Evolutionary conservation across 2,888 invertebrate genomes (phyloP).

Genomic region (Adelognathus sp.): DNA sequence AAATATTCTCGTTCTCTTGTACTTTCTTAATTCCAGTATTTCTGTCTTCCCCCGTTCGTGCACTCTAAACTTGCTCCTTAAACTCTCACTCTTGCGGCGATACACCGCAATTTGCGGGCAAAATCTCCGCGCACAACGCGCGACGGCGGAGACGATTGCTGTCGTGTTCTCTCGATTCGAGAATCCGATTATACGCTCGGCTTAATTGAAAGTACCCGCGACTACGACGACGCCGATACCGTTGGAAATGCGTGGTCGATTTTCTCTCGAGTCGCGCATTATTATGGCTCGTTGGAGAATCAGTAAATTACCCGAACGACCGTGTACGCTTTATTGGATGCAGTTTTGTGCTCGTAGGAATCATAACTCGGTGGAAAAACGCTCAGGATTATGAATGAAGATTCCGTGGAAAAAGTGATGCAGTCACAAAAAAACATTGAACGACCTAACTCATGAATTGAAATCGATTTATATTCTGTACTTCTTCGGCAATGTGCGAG

Average conservation of each 20-base stretch:
- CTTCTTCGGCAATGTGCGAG: too few species aligned
- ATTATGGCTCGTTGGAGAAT: constrained; percentile 36
- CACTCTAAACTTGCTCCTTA: neutral
- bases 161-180: constrained; percentile 48
- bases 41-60: neutral
- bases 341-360: neutral
- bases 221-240: constrained; percentile 18
- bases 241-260: constrained; percentile 32
- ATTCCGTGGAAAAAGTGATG: neutral
- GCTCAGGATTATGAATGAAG: neutral
- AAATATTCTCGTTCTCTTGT: constrained; percentile 25
- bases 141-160: neutral
- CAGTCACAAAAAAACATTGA: too few species aligned
- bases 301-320: neutral
- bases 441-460: too few species aligned
- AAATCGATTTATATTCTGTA: too few species aligned
- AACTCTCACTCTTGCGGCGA: neutral
- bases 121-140: neutral
- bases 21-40: neutral
- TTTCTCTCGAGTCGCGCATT: constrained; percentile 23
- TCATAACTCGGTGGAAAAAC: neutral
- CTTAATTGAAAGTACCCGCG: constrained; percentile 52
- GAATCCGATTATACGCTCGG: constrained; percentile 56
- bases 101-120: constrained; percentile 12
- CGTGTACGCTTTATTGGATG: neutral